These are phyloP conservation scores for Crepidodera aurea DNA, from an alignment of 2,888 invertebrate genomes.

Conservation along the genomic window DNA sequence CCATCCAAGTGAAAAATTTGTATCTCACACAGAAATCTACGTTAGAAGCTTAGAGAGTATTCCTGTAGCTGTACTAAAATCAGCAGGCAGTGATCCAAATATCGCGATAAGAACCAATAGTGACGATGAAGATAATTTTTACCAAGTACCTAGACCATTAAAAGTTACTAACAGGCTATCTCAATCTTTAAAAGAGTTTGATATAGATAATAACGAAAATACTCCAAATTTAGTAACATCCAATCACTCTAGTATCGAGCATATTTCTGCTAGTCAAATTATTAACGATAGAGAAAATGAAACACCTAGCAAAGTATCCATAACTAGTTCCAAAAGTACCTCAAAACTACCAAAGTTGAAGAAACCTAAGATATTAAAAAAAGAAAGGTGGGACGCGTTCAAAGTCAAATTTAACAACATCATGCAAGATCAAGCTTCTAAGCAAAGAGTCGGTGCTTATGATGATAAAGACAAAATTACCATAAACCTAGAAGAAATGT, in stretches of 20 bases:
- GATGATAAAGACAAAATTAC: conserved; percentile 53
- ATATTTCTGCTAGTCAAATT: conserved; percentile 57
- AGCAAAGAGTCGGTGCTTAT: conserved; percentile 58
- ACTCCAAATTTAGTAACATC: conserved; percentile 40
- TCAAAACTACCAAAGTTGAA: conserved; percentile 49
- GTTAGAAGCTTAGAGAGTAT: conserved; percentile 41
- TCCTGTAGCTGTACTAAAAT: conserved; percentile 49
- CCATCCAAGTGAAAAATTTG: conserved; percentile 44
- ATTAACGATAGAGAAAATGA: conserved; percentile 32
- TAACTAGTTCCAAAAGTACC: conserved; percentile 50
- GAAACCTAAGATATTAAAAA: conserved; percentile 48
- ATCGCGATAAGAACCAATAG: conserved; percentile 45
- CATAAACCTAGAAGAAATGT: conserved; percentile 58
- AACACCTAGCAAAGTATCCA: conserved; percentile 47
- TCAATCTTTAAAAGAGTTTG: conserved; percentile 57
- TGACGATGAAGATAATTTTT: conserved; percentile 52
- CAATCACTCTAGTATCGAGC: conserved; percentile 56
- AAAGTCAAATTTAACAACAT: conserved; percentile 56
- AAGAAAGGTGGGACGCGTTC: conserved; percentile 56
- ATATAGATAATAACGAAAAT: conserved; percentile 47
- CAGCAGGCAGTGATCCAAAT: conserved; percentile 57
- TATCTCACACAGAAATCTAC: conserved; percentile 45
- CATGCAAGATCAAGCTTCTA: conserved; percentile 56
- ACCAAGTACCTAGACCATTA: conserved; percentile 57
- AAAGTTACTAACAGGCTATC: conserved; percentile 53